A percentile compares a stretch with the other conserved stretches of the same genome.
Conservation (phyloP, 2,113 vertebrate genomes). For the Petroica traversi region DNA sequence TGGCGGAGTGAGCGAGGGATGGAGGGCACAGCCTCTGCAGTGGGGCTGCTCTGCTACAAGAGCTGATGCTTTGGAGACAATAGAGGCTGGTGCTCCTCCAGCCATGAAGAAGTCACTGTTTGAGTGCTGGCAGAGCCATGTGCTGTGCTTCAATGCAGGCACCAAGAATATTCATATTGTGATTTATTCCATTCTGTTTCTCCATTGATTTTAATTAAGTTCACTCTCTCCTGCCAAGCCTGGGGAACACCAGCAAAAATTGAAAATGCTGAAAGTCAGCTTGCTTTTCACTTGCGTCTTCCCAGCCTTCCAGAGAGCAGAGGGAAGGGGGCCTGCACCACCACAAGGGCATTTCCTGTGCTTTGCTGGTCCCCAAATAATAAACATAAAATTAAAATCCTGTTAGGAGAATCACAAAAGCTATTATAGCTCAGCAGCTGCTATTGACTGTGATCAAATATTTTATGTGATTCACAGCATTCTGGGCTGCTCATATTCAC, state of each 20-base stretch:
- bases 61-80: neutral
- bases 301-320: slow-evolving; percentile 5
- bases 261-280: slow-evolving; percentile 5
- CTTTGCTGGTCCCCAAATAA: slow-evolving; percentile 58
- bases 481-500: neutral
- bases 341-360: neutral
- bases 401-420: slow-evolving; percentile 69
- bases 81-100: neutral
- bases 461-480: slow-evolving; percentile 61
- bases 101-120: neutral
- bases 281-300: slow-evolving; percentile 25
- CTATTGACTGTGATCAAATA: slow-evolving; percentile 60
- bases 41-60: neutral
- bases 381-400: slow-evolving; percentile 77
- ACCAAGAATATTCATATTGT: slow-evolving; percentile 26
- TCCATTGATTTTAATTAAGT: slow-evolving; percentile 76
- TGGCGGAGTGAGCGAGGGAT: rapidly evolving
- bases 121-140: neutral
- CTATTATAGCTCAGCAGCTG: slow-evolving; percentile 49
- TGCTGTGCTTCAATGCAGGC: neutral
- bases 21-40: neutral
- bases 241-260: slow-evolving; percentile 44
- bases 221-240: slow-evolving; percentile 54
- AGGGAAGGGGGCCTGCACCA: neutral
- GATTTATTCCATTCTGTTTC: slow-evolving; percentile 64